Conservation (phyloP, 2,797 vertebrate species). For the Ctenochaetus hawaiiensis region DNA sequence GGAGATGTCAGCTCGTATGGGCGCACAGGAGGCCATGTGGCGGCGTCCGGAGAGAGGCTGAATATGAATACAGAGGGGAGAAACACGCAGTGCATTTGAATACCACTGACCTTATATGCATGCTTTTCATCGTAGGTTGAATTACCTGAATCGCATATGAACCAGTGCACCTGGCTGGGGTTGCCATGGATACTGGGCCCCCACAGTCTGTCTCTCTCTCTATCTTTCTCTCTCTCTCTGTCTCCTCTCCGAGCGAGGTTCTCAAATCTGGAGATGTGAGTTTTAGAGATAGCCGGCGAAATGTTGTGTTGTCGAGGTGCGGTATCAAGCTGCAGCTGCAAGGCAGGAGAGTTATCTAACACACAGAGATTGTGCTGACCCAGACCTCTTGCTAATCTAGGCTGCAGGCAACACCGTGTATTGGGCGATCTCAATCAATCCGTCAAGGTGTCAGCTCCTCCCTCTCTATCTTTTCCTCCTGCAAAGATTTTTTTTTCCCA, state of each 20-base stretch:
- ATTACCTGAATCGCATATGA: conserved; percentile 81
- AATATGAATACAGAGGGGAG: conserved; percentile 41
- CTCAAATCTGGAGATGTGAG: conserved; percentile 61
- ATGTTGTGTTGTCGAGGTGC: conserved; percentile 55
- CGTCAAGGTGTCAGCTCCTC: conserved; percentile 77
- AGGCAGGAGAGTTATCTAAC: conserved; percentile 77
- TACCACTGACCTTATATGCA: conserved; percentile 76
- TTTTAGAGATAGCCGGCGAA: conserved; percentile 64
- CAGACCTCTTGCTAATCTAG: conserved; percentile 77
- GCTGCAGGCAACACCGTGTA: conserved; percentile 72
- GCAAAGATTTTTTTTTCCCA: conserved; percentile 28
- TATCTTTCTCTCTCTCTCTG: conserved; percentile 9
- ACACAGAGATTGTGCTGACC: conserved; percentile 79
- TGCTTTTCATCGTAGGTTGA: conserved; percentile 72
- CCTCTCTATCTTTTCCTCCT: conserved; percentile 42
- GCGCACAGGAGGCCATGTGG: conserved; percentile 26
- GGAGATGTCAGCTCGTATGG: conserved; percentile 49
- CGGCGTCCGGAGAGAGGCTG: conserved; percentile 27
- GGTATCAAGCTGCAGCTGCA: conserved; percentile 64
- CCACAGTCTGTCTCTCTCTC: conserved; percentile 48
- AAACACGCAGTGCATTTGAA: conserved; percentile 69
- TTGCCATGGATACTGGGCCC: conserved; percentile 82
- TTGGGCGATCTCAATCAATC: conserved; percentile 81
- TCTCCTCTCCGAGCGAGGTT: conserved; percentile 20
- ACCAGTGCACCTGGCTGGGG: conserved; percentile 76